These are phyloP conservation scores for Ochotona princeps DNA, from an alignment of 2,113 vertebrate genomes.

Conservation along the genomic window DNA sequence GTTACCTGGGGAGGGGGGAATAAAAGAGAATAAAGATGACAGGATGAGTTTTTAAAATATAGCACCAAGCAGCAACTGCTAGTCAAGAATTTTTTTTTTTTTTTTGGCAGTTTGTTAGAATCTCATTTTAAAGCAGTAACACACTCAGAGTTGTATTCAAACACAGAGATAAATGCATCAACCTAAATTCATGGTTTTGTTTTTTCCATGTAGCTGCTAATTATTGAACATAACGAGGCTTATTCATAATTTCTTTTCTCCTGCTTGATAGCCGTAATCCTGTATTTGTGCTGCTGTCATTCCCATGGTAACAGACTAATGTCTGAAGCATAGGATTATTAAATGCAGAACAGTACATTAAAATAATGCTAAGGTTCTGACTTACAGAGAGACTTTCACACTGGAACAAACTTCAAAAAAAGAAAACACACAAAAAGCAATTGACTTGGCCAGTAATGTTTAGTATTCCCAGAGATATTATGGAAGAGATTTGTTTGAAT, in stretches of 20 bases:
- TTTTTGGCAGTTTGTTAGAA: conserved; percentile 60
- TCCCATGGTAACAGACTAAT: conserved; percentile 88
- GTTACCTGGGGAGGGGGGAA: background rate
- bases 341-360: conserved; percentile 86
- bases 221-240: conserved; percentile 85
- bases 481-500: conserved; percentile 79
- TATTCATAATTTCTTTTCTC: conserved; percentile 85
- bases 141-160: conserved; percentile 75
- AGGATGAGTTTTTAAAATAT: conserved; percentile 13
- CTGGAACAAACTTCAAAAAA: conserved; percentile 84
- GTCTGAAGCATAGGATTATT: conserved; percentile 87
- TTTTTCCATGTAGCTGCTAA: conserved; percentile 79
- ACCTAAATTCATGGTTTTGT: conserved; percentile 81
- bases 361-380: conserved; percentile 86
- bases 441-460: conserved; percentile 80
- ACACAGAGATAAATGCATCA: conserved; percentile 80
- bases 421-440: conserved; percentile 79
- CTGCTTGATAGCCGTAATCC: conserved; percentile 85
- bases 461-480: conserved; percentile 82
- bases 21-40: conserved; percentile 25
- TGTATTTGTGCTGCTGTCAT: conserved; percentile 84
- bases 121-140: conserved; percentile 74
- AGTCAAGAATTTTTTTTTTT: background rate
- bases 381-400: conserved; percentile 83
- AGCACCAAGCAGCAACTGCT: background rate